Evolutionary conservation across 2,888 invertebrate species (phyloP), one percentile per base, ranked within the genome.

Genomic region (Petrolisthes manimaculis): DNA sequence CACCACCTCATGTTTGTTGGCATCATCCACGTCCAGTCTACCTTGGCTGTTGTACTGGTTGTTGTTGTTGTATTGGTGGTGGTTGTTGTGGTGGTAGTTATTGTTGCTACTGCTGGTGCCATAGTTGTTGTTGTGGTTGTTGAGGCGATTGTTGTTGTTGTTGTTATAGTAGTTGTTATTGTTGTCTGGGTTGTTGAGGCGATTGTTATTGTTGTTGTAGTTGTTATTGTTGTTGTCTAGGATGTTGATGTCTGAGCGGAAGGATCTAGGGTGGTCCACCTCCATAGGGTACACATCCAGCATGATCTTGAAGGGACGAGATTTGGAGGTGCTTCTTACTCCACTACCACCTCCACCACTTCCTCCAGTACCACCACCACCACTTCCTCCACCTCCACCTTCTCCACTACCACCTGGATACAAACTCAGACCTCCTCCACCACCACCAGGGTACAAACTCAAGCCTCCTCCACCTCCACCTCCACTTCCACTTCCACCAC

Each of bases 241-340:
- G 78, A 75, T 12, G 71, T 14, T 54, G 54, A 83, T 79, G 71
- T 53, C 78, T 12, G 83, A 78, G 51, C 75, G 83, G 82, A 83
- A 86, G 9, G 86, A 77, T 53, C 67, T 61, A 5, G 82, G 55
- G 51, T 69, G 69, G 14, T 61, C 51, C 5, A 83, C 14, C 0
- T 87, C 87, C 87, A 87, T 87, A 9, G 87, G 87, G 71, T 87
- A 87, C 24, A 87, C 87, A n/a, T 87, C 87, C 55, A 87, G 56
- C 87, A 87, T 83, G 55, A 87, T 87, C 54, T 83, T 87, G 74
- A 87, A 87, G 12, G 87, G 83, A 3, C 55, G n/a, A 5, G 83
- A 71, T 79, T 71, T 86, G 77, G 67, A 9, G 81, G 56, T 5
- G 69, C 37, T 9, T 18, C 18, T 24, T 24, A n/a, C n/a, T n/a